Base-by-base conservation (phyloP, 2,888 invertebrate genomes). In the Pseudococcus viburni region DNA sequence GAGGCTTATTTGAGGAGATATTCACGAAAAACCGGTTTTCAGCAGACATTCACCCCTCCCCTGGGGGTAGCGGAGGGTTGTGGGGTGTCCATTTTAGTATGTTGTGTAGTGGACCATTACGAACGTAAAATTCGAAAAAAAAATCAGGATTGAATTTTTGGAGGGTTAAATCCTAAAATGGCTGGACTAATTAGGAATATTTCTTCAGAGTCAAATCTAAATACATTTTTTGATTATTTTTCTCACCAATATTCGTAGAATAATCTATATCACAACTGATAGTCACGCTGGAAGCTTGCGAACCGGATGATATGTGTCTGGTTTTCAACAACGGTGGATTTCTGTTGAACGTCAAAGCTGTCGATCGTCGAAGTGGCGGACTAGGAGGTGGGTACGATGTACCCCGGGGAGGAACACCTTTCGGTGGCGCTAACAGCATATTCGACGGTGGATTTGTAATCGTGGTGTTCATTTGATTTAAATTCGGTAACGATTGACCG, bases 311-410 rank as follows among this genome's bases (percentile, higher is more conserved):
- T 84, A 96, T 94, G 91, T 96, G 95, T 85, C 96, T 94, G 90
- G 96, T 96, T 92, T 96, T 97, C 86, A 95, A 93, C 88, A 97
- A 93, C 11, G 96, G 96, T 89, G 96, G 97, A 91, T 96, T 95
- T 91, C 96, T 95, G 89, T 92, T 92, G 90, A 94, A 94, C 0
- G 94, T 94, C 90, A 95, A 94, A 26, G 95, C 95, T 91, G 96
- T 95, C 1, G 92, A 91, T 77, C 92, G 91, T 86, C 92, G 90
- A 84, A 92, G 90, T 91, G 91, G 93, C 90, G 91, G 96, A 90
- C 96, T 96, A 39, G 96, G 96, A 9, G 96, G 96, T 88, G 96
- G 96, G 91, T 96, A 96, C 90, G 96, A 96, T 89, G 95, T 94
- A 89, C 96, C 96, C 90, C 92, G 90, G 84, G 91, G 91, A 48